Percentiles rank a stretch among this genome's conserved stretches.
Evolutionary conservation across 1,140 invertebrate genomes (phyloP).

Genomic region (Pissodes strobi): DNA sequence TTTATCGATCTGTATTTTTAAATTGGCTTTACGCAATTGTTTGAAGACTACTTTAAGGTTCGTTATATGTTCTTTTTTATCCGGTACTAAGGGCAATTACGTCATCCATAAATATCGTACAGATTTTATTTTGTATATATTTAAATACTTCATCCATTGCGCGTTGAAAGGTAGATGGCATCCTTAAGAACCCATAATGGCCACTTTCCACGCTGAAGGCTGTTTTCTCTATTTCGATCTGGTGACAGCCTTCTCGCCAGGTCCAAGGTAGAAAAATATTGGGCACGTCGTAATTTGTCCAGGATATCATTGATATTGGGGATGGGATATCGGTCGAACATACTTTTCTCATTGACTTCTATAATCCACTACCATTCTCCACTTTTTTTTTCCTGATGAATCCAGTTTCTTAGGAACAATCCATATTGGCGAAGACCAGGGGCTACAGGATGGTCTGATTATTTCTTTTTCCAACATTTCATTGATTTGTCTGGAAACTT

Average conservation of each 20-base stretch:
- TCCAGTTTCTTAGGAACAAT: slow-evolving; percentile 45
- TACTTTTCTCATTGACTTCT: slow-evolving; percentile 51
- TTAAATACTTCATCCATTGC: slow-evolving; percentile 46
- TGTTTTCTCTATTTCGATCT: slow-evolving; percentile 53
- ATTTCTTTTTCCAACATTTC: too few species aligned
- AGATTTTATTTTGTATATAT: slow-evolving; percentile 43
- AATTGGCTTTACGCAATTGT: slow-evolving; percentile 28
- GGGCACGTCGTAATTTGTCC: slow-evolving; percentile 44
- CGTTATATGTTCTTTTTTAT: slow-evolving; percentile 28
- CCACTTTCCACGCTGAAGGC: slow-evolving; percentile 40
- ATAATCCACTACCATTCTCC: slow-evolving; percentile 53
- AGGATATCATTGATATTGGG: too few species aligned
- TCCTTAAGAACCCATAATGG: slow-evolving; percentile 49
- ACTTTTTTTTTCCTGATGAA: slow-evolving; percentile 37
- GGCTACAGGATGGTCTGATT: too few species aligned
- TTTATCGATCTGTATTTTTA: too few species aligned
- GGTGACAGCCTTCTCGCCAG: slow-evolving; percentile 43
- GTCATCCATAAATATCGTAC: slow-evolving; percentile 53
- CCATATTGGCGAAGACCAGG: slow-evolving; percentile 25
- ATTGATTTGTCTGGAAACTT: neutral
- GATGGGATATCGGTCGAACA: slow-evolving; percentile 57
- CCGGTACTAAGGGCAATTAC: slow-evolving; percentile 35
- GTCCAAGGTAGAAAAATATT: too few species aligned
- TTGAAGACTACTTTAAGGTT: slow-evolving; percentile 20
- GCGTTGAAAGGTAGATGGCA: slow-evolving; percentile 56